Evolutionary conservation across 2,797 vertebrate species (phyloP).

Genomic region (Phoebastria nigripes): DNA sequence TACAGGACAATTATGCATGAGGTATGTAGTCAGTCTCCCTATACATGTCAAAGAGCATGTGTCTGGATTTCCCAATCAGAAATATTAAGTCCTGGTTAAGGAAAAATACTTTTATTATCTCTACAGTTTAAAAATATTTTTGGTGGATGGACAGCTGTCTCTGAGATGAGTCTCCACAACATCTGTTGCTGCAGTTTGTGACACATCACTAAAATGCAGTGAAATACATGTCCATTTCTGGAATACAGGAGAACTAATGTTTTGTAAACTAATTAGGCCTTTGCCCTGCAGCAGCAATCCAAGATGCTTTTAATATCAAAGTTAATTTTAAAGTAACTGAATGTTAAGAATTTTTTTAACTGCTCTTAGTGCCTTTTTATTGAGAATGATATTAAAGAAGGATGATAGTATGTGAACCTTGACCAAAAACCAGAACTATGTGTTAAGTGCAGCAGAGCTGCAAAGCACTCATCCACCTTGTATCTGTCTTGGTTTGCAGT

Average conservation of each 20-base stretch:
- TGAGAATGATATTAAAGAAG: neutral
- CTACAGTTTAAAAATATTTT: neutral
- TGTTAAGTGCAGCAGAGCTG: neutral
- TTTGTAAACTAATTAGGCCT: neutral
- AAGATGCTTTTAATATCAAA: neutral
- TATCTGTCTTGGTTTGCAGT: neutral
- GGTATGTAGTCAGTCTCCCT: neutral
- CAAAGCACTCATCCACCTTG: neutral
- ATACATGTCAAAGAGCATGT: neutral
- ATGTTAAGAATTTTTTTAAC: neutral
- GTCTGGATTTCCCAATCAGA: neutral
- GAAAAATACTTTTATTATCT: neutral
- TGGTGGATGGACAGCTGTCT: neutral
- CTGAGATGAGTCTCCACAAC: neutral
- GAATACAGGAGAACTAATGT: neutral
- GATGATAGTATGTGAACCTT: neutral
- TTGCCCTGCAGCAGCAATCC: neutral
- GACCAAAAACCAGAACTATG: neutral
- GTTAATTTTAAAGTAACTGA: neutral
- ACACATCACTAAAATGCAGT: neutral
- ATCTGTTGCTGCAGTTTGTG: neutral
- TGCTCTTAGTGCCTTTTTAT: neutral
- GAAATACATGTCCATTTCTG: neutral
- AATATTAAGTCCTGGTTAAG: neutral
- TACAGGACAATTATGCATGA: neutral